Percentiles rank a stretch among this genome's conserved stretches.
Conservation (phyloP, 1,140 invertebrate genomes). For the Sycophaga agraensis region DNA sequence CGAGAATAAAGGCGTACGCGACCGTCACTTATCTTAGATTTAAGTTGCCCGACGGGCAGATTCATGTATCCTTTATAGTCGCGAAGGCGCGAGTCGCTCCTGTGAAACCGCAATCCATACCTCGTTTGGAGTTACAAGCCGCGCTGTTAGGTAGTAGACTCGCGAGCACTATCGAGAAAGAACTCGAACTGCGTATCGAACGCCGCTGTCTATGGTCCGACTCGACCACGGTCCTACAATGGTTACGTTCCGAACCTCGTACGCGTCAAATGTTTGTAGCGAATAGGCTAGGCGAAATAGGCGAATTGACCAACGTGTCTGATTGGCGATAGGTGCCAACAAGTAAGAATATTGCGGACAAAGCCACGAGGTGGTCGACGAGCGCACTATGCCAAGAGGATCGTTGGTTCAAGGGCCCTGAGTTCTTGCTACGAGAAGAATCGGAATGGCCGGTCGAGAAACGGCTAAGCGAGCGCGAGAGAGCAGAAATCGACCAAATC, state of each 20-base stretch:
- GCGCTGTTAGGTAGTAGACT: background rate
- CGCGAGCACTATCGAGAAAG: background rate
- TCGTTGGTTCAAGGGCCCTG: background rate
- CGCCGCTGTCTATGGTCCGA: constrained; percentile 28
- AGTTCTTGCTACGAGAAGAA: background rate
- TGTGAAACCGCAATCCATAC: background rate
- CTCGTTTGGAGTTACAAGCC: background rate
- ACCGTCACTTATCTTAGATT: background rate
- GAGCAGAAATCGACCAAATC: too few species aligned
- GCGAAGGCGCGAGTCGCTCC: background rate
- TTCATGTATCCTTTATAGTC: background rate
- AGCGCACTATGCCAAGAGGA: background rate
- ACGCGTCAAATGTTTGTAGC: constrained; percentile 32
- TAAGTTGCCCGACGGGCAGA: background rate
- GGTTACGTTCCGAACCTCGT: constrained; percentile 42
- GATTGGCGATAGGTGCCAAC: constrained; percentile 52
- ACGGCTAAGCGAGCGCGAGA: background rate
- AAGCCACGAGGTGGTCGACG: background rate
- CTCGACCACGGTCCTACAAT: constrained; percentile 37
- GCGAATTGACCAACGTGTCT: background rate
- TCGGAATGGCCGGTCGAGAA: background rate
- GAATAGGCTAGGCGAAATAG: constrained; percentile 32
- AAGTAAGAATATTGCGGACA: constrained; percentile 37
- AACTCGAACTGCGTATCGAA: constrained; percentile 6
- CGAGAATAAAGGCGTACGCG: background rate